Evolutionary conservation across 35 echinoderm and acorn worm species (phyloP), one percentile per base, ranked within the genome.

Genomic region (Chiridota heheva): DNA sequence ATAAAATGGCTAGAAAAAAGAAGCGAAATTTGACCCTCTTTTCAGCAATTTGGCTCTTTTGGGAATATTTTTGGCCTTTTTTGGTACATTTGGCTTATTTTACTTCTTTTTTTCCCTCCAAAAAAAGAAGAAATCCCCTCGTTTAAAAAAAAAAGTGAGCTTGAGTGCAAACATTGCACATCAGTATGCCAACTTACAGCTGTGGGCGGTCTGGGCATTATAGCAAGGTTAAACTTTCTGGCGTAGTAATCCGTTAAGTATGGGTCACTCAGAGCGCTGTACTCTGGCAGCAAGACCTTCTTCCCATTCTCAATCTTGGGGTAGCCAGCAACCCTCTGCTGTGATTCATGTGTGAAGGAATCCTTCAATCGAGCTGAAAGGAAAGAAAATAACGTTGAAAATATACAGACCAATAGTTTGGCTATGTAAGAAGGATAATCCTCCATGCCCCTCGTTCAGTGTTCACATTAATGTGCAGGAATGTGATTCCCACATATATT

Each of bases 171-270:
- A 82, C 22, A 55, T 0, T 37, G 3, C 1, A 60, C 25, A 38
- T 33, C 24, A 40, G n/a, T 58, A n/a, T n/a, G n/a, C n/a, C n/a
- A 60, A 86, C 94, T 80, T 69, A 97, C 94, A 62, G 58, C 89
- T 51, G 67, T 47, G 5, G 94, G 73, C 29, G 94, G 89, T 26
- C 47, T 73, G 0, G 88, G 88, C 59, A 69, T 27, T 17, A 53
- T 44, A 20, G 44, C 73, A 4, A 97, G 53, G 46, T 77, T 71
- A 84, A 97, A 97, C 84, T 91, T 97, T 40, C 88, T 58, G 63
- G 94, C 94, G 81, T 76, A 97, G 60, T 97, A 97, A 59, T 97
- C 94, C 0, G 84, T 80, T 5, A 97, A 81, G 59, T 97, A 85
- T 6, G 94, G 94, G 73, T 97, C 94, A 35, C 68, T 81, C 24